A percentile compares a stretch with the other conserved stretches of the same genome.
phyloP scores from a whole-genome alignment of 2,888 invertebrate genomes.

The Azorinus chamasolen region DNA sequence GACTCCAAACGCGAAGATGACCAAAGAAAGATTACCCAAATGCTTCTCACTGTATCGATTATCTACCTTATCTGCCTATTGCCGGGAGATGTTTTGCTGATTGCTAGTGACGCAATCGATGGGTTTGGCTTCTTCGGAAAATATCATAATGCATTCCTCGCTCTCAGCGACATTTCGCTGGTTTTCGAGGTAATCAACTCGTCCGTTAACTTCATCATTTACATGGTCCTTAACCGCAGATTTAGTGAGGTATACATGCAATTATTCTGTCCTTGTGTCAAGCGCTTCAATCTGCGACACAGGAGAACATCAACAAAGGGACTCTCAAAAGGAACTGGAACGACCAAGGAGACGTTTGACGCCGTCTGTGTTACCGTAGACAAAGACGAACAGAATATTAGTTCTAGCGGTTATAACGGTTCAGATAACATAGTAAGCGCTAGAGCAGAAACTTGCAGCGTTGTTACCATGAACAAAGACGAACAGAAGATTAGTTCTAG shows the following conservation, averaged over 20 bases:
- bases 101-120: slow-evolving; percentile 24
- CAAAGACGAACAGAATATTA: no score
- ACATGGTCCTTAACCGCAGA: slow-evolving; percentile 56
- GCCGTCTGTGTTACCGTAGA: no score
- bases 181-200: slow-evolving; percentile 63
- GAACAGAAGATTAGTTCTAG: no score
- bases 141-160: slow-evolving; percentile 61
- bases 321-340: no score
- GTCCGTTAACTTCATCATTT: slow-evolving; percentile 62
- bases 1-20: slow-evolving; percentile 40
- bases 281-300: no score
- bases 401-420: no score
- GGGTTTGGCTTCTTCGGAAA: slow-evolving; percentile 57
- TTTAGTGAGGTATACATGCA: slow-evolving; percentile 44
- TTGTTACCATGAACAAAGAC: no score
- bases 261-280: slow-evolving; percentile 45
- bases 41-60: slow-evolving; percentile 50
- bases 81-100: slow-evolving; percentile 43
- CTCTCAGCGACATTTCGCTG: slow-evolving; percentile 49
- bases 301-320: no score
- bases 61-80: slow-evolving; percentile 55
- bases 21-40: slow-evolving; percentile 49
- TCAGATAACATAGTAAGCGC: no score
- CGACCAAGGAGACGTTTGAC: no score
- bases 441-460: no score